Evolutionary conservation across 2,113 vertebrate species (phyloP), one percentile per base, ranked within the genome.

Genomic region (Gracilinanus agilis): DNA sequence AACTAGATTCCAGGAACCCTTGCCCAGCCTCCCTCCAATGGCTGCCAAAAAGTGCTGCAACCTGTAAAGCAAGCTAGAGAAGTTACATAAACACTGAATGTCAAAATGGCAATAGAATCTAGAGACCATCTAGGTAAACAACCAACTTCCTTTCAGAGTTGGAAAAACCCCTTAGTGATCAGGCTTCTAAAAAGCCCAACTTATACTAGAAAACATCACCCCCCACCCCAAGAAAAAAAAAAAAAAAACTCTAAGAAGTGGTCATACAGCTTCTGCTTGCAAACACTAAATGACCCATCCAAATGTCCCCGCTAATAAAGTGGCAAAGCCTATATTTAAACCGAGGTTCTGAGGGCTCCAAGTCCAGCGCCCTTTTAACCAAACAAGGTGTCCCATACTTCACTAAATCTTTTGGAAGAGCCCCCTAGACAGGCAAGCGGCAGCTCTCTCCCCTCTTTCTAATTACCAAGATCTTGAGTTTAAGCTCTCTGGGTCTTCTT

Each of bases 311-410:
- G 75, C 13, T 3, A 55, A 53, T 3, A 3, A 88, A 19, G 29
- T 19, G 61, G 61, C 13, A n/a, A 75, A 19, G 61, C 29, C 61
- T 19, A 34, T n/a, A n/a, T 67, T n/a, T n/a, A n/a, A 19, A 2
- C 29, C 0, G 29, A 1, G 2, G 25, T 12, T 27, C 58, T 56
- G 13, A 3, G 44, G 34, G 44, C 55, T 12, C 49, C 49, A 49
- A 1, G n/a, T 40, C 0, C 0, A 25, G 1, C 13, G 53, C 0
- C 29, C 7, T n/a, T 16, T 44, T 23, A 61, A 44, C 55, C 9
- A 44, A 16, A 5, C 44, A n/a, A n/a, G 11, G 3, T 29, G 44
- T 24, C 13, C 1, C 4, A n/a, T 4, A 34, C 0, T 0, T 27
- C 53, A 6, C 27, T 53, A 61, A 61, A 29, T 61, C 61, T 67